These are phyloP conservation scores for Chalcis sispes DNA, from an alignment of 2,888 invertebrate genomes.

Conservation along the genomic window DNA sequence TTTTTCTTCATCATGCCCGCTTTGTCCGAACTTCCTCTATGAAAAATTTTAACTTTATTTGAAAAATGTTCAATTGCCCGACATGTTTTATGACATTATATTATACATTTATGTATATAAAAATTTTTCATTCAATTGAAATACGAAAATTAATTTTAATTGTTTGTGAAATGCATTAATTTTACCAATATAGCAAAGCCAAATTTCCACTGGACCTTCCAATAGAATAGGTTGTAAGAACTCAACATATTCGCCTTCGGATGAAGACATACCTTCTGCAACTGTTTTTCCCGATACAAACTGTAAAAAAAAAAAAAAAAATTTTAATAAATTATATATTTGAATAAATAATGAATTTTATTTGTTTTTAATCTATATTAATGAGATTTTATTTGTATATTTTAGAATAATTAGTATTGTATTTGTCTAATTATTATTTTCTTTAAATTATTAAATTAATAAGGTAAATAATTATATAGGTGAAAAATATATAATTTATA, in stretches of 20 bases:
- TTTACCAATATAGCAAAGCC: slow-evolving; percentile 85
- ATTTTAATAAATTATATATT: neutral
- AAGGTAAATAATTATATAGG: no score
- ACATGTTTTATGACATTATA: no score
- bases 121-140: slow-evolving; percentile 11
- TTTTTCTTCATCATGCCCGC: no score
- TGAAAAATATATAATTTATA: no score
- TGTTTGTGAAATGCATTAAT: no score
- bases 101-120: neutral
- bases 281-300: slow-evolving; percentile 73
- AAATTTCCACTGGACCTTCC: slow-evolving; percentile 89
- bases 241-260: slow-evolving; percentile 89
- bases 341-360: neutral
- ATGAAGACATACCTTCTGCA: slow-evolving; percentile 86
- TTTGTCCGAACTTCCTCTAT: no score
- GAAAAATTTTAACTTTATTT: no score
- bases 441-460: no score
- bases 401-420: neutral
- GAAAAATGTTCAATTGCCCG: no score
- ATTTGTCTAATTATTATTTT: no score
- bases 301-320: slow-evolving; percentile 62
- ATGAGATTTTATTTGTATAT: neutral
- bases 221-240: slow-evolving; percentile 83
- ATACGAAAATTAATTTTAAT: neutral
- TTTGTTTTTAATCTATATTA: neutral